These are phyloP conservation scores for Loxodonta africana DNA, from an alignment of 2,113 vertebrate genomes.

Conservation along the genomic window DNA sequence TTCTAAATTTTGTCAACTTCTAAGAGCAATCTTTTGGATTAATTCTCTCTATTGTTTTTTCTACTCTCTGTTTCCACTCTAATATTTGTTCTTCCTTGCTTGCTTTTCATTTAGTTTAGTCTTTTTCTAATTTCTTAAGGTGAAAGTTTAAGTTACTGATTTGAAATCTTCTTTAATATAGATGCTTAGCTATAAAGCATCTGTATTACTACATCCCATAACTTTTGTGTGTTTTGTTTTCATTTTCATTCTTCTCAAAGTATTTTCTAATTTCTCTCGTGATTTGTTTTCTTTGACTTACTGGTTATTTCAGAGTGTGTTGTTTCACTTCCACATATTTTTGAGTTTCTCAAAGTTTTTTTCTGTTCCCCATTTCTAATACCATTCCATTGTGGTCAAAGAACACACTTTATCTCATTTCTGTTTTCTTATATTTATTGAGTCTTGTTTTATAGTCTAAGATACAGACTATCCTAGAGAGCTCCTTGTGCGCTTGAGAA, in stretches of 20 bases:
- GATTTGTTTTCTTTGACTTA: background rate
- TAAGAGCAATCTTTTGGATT: background rate
- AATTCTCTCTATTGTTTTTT: background rate
- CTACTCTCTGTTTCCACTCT: background rate
- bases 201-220: background rate
- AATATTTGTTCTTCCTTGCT: background rate
- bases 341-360: background rate
- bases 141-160: background rate
- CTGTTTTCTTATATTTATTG: background rate
- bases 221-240: background rate
- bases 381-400: background rate
- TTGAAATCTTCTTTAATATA: background rate
- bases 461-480: background rate
- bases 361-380: background rate
- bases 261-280: background rate
- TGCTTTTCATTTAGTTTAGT: background rate
- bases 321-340: background rate
- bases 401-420: background rate
- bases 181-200: background rate
- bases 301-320: background rate
- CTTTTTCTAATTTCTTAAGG: background rate
- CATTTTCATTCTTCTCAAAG: background rate
- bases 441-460: background rate
- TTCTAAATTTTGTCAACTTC: background rate
- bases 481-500: background rate